Evolutionary conservation across 2,797 vertebrate genomes (phyloP), one percentile per base, ranked within the genome.

Genomic region (Amniataba percoides): DNA sequence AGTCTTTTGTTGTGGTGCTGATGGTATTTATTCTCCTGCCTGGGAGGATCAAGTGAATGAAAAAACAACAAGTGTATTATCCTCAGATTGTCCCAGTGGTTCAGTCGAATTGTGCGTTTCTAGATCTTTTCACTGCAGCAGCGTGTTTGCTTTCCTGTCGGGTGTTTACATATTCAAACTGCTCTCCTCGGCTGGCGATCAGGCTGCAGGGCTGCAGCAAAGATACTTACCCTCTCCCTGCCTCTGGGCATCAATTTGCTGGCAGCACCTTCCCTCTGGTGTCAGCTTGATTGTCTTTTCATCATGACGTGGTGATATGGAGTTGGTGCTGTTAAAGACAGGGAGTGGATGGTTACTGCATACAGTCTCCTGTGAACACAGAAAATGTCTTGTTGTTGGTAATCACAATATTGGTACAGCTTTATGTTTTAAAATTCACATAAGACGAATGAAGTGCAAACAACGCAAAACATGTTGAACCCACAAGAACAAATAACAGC

Each of bases 361-460:
- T 42, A 96, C 90, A 57, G 96, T 90, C 89, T 98, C 97, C 98
- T 99, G 95, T 61, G 40, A 90, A 89, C 8, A 43, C 63, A 87
- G 31, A 58, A 14, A 43, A 69, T 2, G 11, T 1, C 7, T 65
- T 45, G 27, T 31, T 31, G 43, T 34, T 39, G 16, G 25, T 4
- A 27, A 21, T 49, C 48, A 21, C 13, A 23, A 11, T 4, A 13
- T 16, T 18, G n/a, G 40, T 10, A 13, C n/a, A 23, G 7, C n/a
- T 8, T 14, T 2, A 7, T 8, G 42, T 12, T 56, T 40, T 2
- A n/a, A 16, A 11, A 18, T 42, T 19, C 18, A 3, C 10, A 36
- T 34, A 6, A 53, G 52, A 19, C 6, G 34, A 66, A 57, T 42
- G 0, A 42, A 53, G 12, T 18, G 13, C 10, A 40, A 42, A 36